Evolutionary conservation across 92 coral and sea anemone genomes (phyloP).

Genomic region (Paramuricea clavata): DNA sequence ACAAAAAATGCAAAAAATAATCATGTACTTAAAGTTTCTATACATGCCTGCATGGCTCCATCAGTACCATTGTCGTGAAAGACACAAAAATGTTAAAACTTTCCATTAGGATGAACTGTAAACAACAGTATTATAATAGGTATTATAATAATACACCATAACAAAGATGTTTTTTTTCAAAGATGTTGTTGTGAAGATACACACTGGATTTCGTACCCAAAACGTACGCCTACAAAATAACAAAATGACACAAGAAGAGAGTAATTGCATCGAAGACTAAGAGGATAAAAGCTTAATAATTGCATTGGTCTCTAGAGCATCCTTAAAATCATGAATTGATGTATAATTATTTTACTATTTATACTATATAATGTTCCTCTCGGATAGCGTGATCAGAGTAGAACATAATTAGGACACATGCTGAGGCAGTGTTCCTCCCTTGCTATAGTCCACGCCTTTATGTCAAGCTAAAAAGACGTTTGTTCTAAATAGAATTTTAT

Average conservation of each 20-base stretch:
- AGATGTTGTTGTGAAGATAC: neutral
- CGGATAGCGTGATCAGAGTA: neutral
- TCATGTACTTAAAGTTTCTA: too few relatives aligned
- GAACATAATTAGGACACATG: conserved; percentile 8
- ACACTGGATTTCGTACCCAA: neutral
- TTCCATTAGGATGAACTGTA: neutral
- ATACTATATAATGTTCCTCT: neutral
- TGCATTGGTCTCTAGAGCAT: neutral
- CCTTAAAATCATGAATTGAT: neutral
- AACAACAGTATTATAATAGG: neutral
- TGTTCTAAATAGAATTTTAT: too few relatives aligned
- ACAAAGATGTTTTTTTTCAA: neutral
- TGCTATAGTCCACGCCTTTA: neutral
- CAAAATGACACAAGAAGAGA: too few relatives aligned
- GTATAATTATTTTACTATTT: neutral
- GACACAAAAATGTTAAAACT: too few relatives aligned
- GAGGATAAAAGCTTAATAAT: neutral
- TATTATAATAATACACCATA: neutral
- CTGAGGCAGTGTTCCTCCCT: conserved; percentile 2
- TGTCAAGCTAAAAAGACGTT: too few relatives aligned
- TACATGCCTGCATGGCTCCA: too few relatives aligned
- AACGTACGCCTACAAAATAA: conserved; percentile 9
- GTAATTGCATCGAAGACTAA: too few relatives aligned
- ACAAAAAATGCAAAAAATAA: too few relatives aligned
- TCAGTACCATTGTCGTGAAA: neutral